Evolutionary conservation across 2,888 invertebrate species (phyloP).

Genomic region (Drosophila seclusa): DNA sequence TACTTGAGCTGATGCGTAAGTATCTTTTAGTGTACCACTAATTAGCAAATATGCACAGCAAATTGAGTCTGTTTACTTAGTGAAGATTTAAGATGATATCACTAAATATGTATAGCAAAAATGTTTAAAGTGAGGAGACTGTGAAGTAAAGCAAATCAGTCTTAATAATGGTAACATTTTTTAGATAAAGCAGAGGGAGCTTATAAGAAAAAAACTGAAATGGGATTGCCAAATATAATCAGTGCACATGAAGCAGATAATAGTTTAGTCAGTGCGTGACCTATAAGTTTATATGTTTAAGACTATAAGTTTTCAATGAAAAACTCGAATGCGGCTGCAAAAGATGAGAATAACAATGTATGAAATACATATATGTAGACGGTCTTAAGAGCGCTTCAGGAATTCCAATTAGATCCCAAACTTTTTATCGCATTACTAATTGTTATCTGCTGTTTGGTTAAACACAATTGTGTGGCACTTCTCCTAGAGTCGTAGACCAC

Average conservation of each 20-base stretch:
- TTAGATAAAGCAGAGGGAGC: neutral
- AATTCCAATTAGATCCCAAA: neutral
- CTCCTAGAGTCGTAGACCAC: neutral
- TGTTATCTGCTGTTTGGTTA: slow-evolving; percentile 1
- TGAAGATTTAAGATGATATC: slow-evolving; percentile 65
- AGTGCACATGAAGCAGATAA: slow-evolving; percentile 33
- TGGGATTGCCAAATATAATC: slow-evolving; percentile 48
- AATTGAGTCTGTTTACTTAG: slow-evolving; percentile 52
- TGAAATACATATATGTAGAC: neutral
- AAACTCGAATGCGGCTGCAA: neutral
- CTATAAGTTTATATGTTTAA: slow-evolving; percentile 17
- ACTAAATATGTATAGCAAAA: slow-evolving; percentile 25
- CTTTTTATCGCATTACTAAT: neutral
- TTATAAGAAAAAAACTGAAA: neutral
- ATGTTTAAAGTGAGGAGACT: neutral
- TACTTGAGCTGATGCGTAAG: slow-evolving; percentile 29
- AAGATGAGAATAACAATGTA: neutral
- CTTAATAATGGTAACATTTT: neutral
- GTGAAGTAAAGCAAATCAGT: neutral
- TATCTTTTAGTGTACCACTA: slow-evolving; percentile 48
- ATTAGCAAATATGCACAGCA: slow-evolving; percentile 68
- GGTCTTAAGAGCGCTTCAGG: neutral
- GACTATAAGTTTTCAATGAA: neutral
- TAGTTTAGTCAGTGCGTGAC: slow-evolving; percentile 15
- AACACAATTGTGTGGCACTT: slow-evolving; percentile 16